phyloP scores from a whole-genome alignment of 2,888 invertebrate genomes.

The Criorhina ranunculi region DNA sequence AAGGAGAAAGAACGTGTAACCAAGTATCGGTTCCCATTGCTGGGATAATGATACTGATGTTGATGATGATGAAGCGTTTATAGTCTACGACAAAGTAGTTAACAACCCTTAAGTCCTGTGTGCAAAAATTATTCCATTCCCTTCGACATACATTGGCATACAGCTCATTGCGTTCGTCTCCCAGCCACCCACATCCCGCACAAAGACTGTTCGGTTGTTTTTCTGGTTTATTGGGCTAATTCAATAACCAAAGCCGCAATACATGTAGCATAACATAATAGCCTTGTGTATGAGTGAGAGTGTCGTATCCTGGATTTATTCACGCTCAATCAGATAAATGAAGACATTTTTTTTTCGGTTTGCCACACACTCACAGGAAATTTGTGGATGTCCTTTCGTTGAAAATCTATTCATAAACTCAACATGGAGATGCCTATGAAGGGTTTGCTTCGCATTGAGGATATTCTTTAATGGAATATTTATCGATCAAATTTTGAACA shows the following conservation, averaged over 20 bases:
- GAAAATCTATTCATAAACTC: conserved; percentile 58
- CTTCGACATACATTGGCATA: conserved; percentile 78
- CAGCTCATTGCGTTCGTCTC: conserved; percentile 79
- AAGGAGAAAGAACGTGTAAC: conserved; percentile 40
- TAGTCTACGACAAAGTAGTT: conserved; percentile 73
- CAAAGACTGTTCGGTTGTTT: conserved; percentile 81
- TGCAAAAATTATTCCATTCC: conserved; percentile 76
- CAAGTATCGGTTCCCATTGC: conserved; percentile 58
- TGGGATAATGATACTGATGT: conserved; percentile 72
- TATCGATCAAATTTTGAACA: conserved; percentile 82
- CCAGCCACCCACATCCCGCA: conserved; percentile 51
- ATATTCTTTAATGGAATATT: conserved; percentile 83
- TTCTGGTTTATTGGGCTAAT: conserved; percentile 85
- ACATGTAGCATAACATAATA: conserved; percentile 70
- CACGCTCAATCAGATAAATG: conserved; percentile 84
- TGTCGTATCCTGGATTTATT: conserved; percentile 79
- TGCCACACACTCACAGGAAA: conserved; percentile 54
- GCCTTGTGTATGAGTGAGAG: conserved; percentile 64
- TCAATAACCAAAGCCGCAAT: conserved; percentile 83
- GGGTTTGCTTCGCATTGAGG: conserved; percentile 79
- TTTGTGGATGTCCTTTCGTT: conserved; percentile 65
- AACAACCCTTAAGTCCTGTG: conserved; percentile 76
- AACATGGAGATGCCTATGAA: conserved; percentile 7
- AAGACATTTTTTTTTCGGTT: conserved; percentile 56
- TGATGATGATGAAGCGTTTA: conserved; percentile 76